Conservation (phyloP, 2,113 vertebrate genomes). For the Rissa tridactyla region DNA sequence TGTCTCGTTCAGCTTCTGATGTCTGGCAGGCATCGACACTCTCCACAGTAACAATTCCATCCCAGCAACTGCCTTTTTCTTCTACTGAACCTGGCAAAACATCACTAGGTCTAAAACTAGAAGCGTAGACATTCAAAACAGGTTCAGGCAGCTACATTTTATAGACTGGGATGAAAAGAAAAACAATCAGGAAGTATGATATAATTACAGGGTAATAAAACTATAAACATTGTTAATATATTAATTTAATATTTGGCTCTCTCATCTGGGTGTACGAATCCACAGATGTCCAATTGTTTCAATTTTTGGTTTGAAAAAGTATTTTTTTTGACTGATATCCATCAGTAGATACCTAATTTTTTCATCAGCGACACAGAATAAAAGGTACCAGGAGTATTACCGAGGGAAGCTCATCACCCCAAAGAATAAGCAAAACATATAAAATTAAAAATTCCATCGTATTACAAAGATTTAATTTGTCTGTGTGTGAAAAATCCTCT, state of each 20-base stretch:
- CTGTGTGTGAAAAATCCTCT: neutral
- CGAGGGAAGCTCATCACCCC: neutral
- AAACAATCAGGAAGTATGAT: constrained; percentile 61
- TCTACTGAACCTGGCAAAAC: constrained; percentile 63
- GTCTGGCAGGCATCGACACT: neutral
- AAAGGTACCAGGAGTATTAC: neutral
- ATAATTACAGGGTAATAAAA: constrained; percentile 79
- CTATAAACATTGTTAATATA: constrained; percentile 69
- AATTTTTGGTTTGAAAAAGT: neutral
- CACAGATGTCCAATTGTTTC: constrained; percentile 8
- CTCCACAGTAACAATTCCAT: neutral
- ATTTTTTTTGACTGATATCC: neutral
- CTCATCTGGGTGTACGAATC: neutral
- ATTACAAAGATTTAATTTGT: neutral
- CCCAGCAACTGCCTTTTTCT: constrained; percentile 28
- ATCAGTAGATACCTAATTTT: neutral
- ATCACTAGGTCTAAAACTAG: constrained; percentile 47
- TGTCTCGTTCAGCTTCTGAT: neutral
- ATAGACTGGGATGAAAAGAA: constrained; percentile 68
- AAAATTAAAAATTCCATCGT: neutral
- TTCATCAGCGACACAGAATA: neutral
- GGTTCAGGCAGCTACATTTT: constrained; percentile 68
- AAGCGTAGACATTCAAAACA: constrained; percentile 64
- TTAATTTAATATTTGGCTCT: constrained; percentile 69
- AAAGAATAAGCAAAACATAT: neutral